Conservation (phyloP, 2,888 invertebrate species). For the Poecilus cupreus region DNA sequence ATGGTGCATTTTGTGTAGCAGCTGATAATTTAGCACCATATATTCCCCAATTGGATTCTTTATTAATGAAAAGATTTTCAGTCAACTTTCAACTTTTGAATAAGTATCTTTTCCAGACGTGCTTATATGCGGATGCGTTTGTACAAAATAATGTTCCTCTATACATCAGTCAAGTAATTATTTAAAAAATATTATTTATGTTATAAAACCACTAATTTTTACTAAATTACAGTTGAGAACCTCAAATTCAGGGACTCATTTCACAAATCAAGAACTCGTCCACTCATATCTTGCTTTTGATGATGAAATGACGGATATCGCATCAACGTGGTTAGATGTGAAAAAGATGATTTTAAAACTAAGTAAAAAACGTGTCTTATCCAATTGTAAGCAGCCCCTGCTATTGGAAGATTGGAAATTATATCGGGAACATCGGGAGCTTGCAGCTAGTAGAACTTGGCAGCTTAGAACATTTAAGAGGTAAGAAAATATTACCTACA, state of each 20-base stretch:
- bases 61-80: constrained; percentile 78
- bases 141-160: constrained; percentile 76
- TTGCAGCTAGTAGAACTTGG: constrained; percentile 45
- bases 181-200: constrained; percentile 12
- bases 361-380: constrained; percentile 50
- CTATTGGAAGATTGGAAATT: constrained; percentile 54
- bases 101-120: constrained; percentile 77
- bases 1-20: constrained; percentile 78
- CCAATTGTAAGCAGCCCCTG: constrained; percentile 47
- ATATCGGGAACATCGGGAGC: constrained; percentile 50
- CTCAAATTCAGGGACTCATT: constrained; percentile 40
- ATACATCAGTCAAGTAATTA: constrained; percentile 74
- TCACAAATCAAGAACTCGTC: constrained; percentile 70
- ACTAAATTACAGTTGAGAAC: constrained; percentile 35
- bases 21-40: constrained; percentile 77
- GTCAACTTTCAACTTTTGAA: constrained; percentile 81
- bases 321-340: constrained; percentile 75
- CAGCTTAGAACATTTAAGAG: constrained; percentile 49
- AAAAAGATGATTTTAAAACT: constrained; percentile 75
- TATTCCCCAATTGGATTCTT: constrained; percentile 77
- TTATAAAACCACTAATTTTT: background rate
- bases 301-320: constrained; percentile 76
- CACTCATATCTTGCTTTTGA: constrained; percentile 76
- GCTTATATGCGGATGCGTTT: constrained; percentile 74
- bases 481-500: constrained; percentile 27